Conservation (phyloP, 2,888 invertebrate genomes). For the Panzeria rudis region DNA sequence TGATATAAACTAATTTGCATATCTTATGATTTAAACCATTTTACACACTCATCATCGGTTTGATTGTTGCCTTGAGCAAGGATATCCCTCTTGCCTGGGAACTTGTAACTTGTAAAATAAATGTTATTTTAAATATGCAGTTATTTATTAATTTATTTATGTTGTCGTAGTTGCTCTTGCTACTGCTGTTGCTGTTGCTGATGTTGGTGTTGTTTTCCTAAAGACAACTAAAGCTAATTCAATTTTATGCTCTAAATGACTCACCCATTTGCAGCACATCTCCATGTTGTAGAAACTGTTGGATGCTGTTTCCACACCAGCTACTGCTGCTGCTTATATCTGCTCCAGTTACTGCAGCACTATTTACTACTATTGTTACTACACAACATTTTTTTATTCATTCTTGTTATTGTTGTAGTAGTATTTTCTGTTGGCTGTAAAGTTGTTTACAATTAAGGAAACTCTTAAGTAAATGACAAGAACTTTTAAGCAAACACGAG, state of each 20-base stretch:
- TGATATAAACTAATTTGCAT: constrained; percentile 29
- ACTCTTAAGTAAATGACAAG: constrained; percentile 77
- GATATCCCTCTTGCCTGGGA: constrained; percentile 7
- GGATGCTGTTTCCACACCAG: constrained; percentile 7
- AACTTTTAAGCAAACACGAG: constrained; percentile 68
- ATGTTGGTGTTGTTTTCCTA: constrained; percentile 20
- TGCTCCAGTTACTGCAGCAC: constrained; percentile 28
- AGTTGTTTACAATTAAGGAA: constrained; percentile 79
- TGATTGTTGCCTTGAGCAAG: constrained; percentile 45
- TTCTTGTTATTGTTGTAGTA: constrained; percentile 45
- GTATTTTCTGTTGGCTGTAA: constrained; percentile 58
- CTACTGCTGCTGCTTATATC: neutral
- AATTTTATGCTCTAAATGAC: constrained; percentile 68
- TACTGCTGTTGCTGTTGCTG: neutral
- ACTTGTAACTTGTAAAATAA: constrained; percentile 47
- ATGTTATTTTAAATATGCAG: constrained; percentile 55
- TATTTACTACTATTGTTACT: constrained; percentile 26
- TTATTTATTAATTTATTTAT: constrained; percentile 49
- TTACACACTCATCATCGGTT: constrained; percentile 32
- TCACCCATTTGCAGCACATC: constrained; percentile 52
- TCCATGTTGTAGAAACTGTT: constrained; percentile 31
- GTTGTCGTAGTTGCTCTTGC: constrained; percentile 19
- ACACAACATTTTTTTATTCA: constrained; percentile 5
- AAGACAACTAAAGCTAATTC: constrained; percentile 64
- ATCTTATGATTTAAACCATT: constrained; percentile 2